Base-by-base conservation (phyloP, 2,113 vertebrate species). In the Macheiramphus alcinus region DNA sequence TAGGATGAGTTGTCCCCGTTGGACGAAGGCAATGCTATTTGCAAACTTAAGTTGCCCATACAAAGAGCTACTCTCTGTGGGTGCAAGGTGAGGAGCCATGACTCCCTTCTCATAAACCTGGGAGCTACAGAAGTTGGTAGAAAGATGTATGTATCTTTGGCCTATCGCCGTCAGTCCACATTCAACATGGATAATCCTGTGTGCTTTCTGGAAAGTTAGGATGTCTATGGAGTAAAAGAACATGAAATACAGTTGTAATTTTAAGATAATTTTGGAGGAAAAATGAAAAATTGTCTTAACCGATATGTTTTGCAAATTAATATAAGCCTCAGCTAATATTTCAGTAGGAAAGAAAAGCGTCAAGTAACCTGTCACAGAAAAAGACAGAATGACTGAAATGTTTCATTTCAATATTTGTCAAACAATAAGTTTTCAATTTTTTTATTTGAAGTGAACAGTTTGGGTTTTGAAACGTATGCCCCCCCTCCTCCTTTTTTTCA, bases 371-470 rank as follows among this genome's bases (percentile, higher is more conserved):
- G 79, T 70, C 81, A 94, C 14, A 20, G 80, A 71, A 81, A 74
- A 81, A 88, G 32, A 58, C 27, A 86, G 50, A 88, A 90, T 83
- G 71, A 91, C 71, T 82, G 92, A 94, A 83, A 76, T 73, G 47
- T 90, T 96, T 96, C 13, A 50, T 88, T 86, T 92, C 59, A 85
- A 59, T 93, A 83, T 90, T 92, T 7, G 1, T 90, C 66, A 92
- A 90, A 83, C 50, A 86, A 50, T 22, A 92, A 52, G 17, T 86
- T 94, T 88, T 66, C 20, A 82, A 36, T 31, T 88, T 90, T 90
- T 95, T 90, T 62, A 73, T 73, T 80, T 86, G 42, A 94, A 76
- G 11, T 26, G 36, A 94, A 89, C 26, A 31, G 48, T 75, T 67
- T 22, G 32, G 16, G 10, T 8, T 92, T 94, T 93, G 80, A 92